Evolutionary conservation across 92 coral and sea anemone genomes (phyloP), one percentile per base, ranked within the genome.

Genomic region (Galaxea fascicularis): DNA sequence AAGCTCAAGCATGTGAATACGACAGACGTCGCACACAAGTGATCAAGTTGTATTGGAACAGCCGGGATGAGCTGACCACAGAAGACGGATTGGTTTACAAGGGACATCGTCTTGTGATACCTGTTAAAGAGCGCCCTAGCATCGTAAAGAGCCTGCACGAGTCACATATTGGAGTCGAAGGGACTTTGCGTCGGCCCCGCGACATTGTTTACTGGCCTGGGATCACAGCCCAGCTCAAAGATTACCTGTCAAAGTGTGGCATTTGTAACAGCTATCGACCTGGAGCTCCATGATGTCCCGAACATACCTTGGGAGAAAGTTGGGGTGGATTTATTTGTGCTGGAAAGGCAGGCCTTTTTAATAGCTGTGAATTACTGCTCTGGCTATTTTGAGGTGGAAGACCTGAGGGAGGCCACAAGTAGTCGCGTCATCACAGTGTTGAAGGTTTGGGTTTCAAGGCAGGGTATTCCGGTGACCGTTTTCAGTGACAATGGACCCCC

Each of bases 1-100:
- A 25, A 57, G 41, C 73, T 16, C 62, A 29, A 31, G 85, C 84
- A 14, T 18, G 24, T 46, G 53, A 67, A 85, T 66, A n/a, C 69
- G 77, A 85, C 83, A 54, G 72, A 29, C 57, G 56, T 41, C 71
- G 21, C 30, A 85, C 29, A 15, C 78, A 71, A 71, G 87, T 82
- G 20, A 47, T 56, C 29, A 71, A 56, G 47, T 25, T 82, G 52
- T 82, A 82, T 41, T 85, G 85, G 89, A 85, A 85, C 77, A 49
- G 85, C 76, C 58, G 45, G 28, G 89, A 78, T 78, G 89, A 85
- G n/a, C 62, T 77, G 86, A 85, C 89, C 71, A 75, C 35, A 44
- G 78, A 85, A 39, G 88, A 84, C 58, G 88, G 84, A 17, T 44
- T 84, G 28, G 84, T 84, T 8, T 84, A 84, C 73, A 76, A 46